Conservation (phyloP, 2,888 invertebrate genomes). For the Dryobota labecula region DNA sequence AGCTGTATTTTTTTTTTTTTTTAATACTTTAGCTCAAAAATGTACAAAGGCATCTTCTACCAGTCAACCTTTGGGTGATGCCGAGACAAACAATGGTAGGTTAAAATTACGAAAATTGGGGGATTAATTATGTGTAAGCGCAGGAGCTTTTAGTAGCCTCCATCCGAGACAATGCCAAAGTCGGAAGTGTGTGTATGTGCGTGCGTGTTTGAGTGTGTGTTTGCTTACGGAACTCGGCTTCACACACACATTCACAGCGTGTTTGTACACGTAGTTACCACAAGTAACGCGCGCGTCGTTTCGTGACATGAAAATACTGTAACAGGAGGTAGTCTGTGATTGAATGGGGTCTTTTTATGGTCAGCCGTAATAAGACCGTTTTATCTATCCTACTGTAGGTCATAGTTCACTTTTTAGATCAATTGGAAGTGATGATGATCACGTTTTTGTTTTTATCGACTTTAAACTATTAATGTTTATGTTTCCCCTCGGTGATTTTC, state of each 20-base stretch:
- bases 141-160: too few species aligned
- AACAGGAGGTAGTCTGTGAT: too few species aligned
- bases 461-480: neutral
- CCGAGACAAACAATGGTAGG: too few species aligned
- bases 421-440: neutral
- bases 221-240: neutral
- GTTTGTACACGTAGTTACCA: neutral
- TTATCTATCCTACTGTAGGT: neutral
- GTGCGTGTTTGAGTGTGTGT: neutral
- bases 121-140: too few species aligned
- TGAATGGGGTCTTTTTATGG: neutral
- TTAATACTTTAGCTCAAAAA: too few species aligned
- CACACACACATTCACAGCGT: neutral
- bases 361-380: neutral
- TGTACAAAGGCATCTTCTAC: too few species aligned
- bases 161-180: too few species aligned
- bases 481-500: neutral
- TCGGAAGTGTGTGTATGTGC: too few species aligned
- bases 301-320: neutral
- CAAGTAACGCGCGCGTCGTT: neutral
- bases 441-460: neutral
- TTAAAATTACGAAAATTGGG: too few species aligned
- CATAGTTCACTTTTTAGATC: neutral
- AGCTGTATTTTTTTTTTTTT: too few species aligned
- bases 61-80: too few species aligned